These are phyloP conservation scores for human DNA, from an alignment of 2,113 vertebrate genomes.

Conservation along the genomic window DNA sequence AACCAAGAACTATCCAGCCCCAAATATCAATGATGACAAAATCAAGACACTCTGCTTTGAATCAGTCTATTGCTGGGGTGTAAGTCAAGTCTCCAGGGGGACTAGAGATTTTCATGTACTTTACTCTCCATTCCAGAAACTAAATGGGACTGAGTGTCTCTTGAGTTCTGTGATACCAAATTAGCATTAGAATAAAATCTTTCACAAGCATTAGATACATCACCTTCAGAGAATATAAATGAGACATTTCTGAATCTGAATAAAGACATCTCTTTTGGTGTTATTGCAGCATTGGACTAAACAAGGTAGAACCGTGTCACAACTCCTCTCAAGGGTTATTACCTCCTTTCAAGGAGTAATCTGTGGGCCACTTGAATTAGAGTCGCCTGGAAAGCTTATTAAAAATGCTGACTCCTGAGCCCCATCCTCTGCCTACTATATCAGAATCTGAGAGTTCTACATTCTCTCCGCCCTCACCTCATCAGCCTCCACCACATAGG, in stretches of 20 bases:
- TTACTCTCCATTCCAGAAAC: neutral
- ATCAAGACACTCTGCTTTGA: neutral
- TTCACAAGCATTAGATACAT: neutral
- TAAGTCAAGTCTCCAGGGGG: neutral
- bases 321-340: neutral
- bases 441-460: neutral
- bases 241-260: neutral
- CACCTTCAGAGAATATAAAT: neutral
- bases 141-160: neutral
- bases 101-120: neutral
- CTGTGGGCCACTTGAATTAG: neutral
- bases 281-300: neutral
- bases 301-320: neutral
- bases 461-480: neutral
- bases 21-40: neutral
- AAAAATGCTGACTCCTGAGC: neutral
- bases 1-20: neutral
- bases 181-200: conserved; percentile 5
- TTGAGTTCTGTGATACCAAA: neutral
- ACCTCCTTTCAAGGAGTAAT: neutral
- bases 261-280: neutral
- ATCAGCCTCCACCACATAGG: neutral
- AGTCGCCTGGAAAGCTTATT: neutral
- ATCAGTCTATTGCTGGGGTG: neutral
- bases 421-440: neutral